A percentile compares a stretch with the other conserved stretches of the same genome.
These are phyloP conservation scores for Diarsia brunnea DNA, from an alignment of 2,888 invertebrate species.

Conservation along the genomic window DNA sequence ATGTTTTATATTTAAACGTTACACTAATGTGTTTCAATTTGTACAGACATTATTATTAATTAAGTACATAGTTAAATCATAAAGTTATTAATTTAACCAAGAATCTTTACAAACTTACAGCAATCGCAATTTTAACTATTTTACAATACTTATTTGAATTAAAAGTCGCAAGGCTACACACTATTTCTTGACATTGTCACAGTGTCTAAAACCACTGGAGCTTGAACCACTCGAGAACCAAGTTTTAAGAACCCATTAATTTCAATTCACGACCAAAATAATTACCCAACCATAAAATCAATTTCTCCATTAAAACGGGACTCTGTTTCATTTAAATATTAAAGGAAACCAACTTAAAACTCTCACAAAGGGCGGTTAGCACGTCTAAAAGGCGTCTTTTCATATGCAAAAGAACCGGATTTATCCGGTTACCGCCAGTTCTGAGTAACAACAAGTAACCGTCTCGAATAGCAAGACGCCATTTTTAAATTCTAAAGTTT, in stretches of 20 bases:
- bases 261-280: constrained; percentile 34
- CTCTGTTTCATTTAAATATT: constrained; percentile 62
- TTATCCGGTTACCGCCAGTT: constrained; percentile 63
- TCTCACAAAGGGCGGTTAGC: constrained; percentile 59
- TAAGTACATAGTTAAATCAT: background rate
- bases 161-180: background rate
- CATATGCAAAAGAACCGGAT: constrained; percentile 69
- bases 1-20: background rate
- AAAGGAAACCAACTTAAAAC: constrained; percentile 60
- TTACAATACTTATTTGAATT: background rate
- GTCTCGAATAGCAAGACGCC: constrained; percentile 55
- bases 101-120: background rate
- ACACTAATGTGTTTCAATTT: background rate
- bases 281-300: constrained; percentile 37
- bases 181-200: background rate
- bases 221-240: background rate
- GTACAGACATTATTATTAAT: background rate
- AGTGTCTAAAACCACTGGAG: background rate
- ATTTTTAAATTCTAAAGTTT: constrained; percentile 62
- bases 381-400: constrained; percentile 64
- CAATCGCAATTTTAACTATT: background rate
- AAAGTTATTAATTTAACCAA: background rate
- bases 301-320: constrained; percentile 49
- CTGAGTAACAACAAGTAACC: constrained; percentile 62
- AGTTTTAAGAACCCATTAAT: background rate